These are phyloP conservation scores for Aphaenogaster rudis DNA, from an alignment of 1,140 invertebrate genomes.

Conservation along the genomic window DNA sequence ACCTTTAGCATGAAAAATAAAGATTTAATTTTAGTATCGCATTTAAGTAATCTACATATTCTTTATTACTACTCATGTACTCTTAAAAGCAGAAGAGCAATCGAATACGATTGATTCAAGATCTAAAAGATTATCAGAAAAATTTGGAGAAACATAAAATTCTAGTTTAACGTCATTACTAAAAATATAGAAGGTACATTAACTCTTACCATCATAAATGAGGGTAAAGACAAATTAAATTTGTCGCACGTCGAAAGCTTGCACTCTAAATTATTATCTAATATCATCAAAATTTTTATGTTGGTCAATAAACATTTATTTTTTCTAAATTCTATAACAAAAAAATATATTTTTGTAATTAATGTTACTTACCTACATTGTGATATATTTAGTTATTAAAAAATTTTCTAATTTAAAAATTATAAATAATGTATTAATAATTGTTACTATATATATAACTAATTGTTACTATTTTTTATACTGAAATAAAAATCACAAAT, in stretches of 20 bases:
- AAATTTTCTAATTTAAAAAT: too few relatives aligned
- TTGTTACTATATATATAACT: too few relatives aligned
- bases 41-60: not conserved
- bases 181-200: not conserved
- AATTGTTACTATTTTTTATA: too few relatives aligned
- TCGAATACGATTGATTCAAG: slow-evolving; percentile 47
- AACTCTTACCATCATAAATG: slow-evolving; percentile 67
- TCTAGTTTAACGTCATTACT: not conserved
- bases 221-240: slow-evolving; percentile 71
- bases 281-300: slow-evolving; percentile 28
- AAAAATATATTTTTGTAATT: too few relatives aligned
- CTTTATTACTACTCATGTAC: not conserved
- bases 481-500: too few relatives aligned
- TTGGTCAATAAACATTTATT: too few relatives aligned
- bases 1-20: not conserved
- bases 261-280: slow-evolving; percentile 69
- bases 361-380: too few relatives aligned
- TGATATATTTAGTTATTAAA: too few relatives aligned
- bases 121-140: slow-evolving; percentile 19
- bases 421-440: too few relatives aligned
- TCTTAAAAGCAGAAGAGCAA: slow-evolving; percentile 10
- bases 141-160: not conserved
- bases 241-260: slow-evolving; percentile 52
- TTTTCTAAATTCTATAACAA: too few relatives aligned
- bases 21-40: not conserved